Conservation (phyloP, 2,797 vertebrate genomes). For the Sternarchorhynchus goeldii region DNA sequence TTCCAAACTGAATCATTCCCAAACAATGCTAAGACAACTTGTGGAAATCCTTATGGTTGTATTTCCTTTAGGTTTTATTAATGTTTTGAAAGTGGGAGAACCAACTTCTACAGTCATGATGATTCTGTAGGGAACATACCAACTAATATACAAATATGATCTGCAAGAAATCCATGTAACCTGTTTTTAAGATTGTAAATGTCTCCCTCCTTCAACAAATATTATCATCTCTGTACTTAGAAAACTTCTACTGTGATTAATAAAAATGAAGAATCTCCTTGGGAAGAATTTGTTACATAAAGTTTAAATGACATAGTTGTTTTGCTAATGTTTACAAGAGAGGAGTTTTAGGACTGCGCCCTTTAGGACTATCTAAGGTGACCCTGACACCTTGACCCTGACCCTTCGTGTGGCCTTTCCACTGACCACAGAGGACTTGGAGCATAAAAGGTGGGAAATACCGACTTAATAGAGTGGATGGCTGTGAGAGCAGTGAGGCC, state of each 20-base stretch:
- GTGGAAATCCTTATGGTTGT: conserved; percentile 54
- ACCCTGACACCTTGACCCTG: conserved; percentile 56
- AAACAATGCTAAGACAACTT: conserved; percentile 41
- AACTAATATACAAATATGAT: neutral
- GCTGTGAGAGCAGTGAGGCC: conserved; percentile 35
- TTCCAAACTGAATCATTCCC: conserved; percentile 56
- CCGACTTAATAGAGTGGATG: conserved; percentile 21
- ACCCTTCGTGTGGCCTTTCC: conserved; percentile 46
- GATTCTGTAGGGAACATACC: conserved; percentile 1
- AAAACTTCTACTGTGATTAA: conserved; percentile 20
- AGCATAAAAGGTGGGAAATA: conserved; percentile 40
- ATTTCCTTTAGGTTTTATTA: conserved; percentile 45
- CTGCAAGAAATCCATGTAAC: neutral
- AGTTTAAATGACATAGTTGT: conserved; percentile 37
- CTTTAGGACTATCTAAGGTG: conserved; percentile 44
- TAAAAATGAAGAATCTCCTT: conserved; percentile 42
- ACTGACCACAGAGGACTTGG: conserved; percentile 45
- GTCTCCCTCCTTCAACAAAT: conserved; percentile 4
- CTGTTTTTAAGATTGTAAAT: neutral
- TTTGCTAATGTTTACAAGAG: conserved; percentile 44
- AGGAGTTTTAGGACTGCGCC: conserved; percentile 46
- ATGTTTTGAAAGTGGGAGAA: conserved; percentile 39
- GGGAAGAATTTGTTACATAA: conserved; percentile 39
- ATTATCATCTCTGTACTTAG: conserved; percentile 20
- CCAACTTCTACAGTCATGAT: conserved; percentile 3